These are phyloP conservation scores for Bos javanicus DNA, from an alignment of 2,113 vertebrate genomes.

Conservation along the genomic window DNA sequence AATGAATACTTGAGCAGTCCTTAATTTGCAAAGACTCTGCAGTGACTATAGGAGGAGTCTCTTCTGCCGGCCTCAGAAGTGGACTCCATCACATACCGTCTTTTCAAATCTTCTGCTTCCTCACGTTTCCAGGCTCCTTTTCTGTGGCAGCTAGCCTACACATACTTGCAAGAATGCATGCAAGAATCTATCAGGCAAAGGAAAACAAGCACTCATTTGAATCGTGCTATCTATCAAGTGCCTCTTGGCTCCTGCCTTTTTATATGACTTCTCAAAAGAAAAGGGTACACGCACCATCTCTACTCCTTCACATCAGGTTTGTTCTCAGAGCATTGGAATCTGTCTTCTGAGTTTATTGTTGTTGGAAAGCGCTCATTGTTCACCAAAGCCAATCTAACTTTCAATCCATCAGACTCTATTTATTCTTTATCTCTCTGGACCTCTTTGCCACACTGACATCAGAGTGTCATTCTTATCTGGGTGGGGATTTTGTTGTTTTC, in stretches of 20 bases:
- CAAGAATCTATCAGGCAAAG: neutral
- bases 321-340: neutral
- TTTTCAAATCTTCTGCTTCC: neutral
- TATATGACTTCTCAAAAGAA: neutral
- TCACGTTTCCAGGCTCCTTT: neutral
- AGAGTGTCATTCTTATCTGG: neutral
- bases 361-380: neutral
- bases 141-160: neutral
- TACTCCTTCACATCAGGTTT: neutral
- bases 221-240: neutral
- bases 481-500: neutral
- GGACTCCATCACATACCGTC: neutral
- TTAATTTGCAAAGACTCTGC: neutral
- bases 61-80: neutral
- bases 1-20: neutral
- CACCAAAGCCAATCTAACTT: neutral
- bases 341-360: neutral
- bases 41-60: neutral
- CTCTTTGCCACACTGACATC: neutral
- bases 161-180: neutral
- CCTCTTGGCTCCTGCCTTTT: neutral
- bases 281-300: rapidly evolving
- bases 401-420: neutral
- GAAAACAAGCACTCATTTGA: neutral
- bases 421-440: neutral